Conservation (phyloP, 2,888 invertebrate genomes). For the Didymodactylos carnosus region DNA sequence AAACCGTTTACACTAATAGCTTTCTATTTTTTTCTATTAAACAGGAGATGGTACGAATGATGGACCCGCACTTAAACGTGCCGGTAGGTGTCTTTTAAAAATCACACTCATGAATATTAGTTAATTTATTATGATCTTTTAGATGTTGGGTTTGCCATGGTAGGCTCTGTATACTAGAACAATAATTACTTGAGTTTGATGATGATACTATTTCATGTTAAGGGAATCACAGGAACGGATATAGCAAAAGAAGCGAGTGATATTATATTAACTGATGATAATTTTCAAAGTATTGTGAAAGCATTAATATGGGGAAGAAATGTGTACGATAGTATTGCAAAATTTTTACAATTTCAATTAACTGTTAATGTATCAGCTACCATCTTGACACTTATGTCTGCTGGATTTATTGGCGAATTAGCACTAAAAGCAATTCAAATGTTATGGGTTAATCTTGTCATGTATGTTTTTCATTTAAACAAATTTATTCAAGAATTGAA, state of each 20-base stretch:
- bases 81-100: no score
- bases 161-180: no score
- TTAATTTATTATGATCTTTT: no score
- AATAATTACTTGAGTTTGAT: no score
- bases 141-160: constrained; percentile 97
- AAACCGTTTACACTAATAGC: no score
- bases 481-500: no score
- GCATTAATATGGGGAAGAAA: constrained; percentile 99
- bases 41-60: constrained; percentile 96
- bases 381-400: constrained; percentile 91
- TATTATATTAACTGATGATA: constrained; percentile 94
- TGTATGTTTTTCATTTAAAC: constrained; percentile 98
- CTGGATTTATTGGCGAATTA: constrained; percentile 29
- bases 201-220: no score
- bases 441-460: no score
- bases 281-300: constrained; percentile 95
- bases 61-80: constrained; percentile 87
- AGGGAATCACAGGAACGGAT: constrained; percentile 97
- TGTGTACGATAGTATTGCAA: constrained; percentile 95
- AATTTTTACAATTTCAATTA: no score
- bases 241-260: constrained; percentile 98
- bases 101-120: no score
- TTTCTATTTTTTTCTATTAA: no score
- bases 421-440: constrained; percentile 96
- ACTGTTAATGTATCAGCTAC: constrained; percentile 94